These are phyloP conservation scores for Tiaroga cobitis DNA, from an alignment of 2,797 vertebrate species.

Conservation along the genomic window DNA sequence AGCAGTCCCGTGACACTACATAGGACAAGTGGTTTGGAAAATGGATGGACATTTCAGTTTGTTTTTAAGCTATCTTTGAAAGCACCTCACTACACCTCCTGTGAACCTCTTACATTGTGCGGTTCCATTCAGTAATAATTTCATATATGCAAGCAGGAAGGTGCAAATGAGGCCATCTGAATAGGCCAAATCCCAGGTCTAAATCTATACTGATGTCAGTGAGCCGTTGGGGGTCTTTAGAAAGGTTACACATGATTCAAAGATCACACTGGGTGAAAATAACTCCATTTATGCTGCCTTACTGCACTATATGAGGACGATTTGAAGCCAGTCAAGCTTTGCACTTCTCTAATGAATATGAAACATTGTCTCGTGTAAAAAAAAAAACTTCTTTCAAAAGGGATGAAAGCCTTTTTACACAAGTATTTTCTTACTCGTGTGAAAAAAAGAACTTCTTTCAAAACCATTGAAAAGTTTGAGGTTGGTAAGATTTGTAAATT, in stretches of 20 bases:
- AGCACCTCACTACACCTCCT: not conserved
- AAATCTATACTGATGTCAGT: constrained; percentile 36
- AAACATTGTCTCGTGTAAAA: not conserved
- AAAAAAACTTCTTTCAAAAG: too few relatives aligned
- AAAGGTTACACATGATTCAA: constrained; percentile 50
- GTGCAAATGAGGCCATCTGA: constrained; percentile 9
- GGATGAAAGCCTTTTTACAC: too few relatives aligned
- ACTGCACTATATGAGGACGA: constrained; percentile 14
- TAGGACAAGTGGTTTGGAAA: not conserved
- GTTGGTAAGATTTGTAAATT: too few relatives aligned
- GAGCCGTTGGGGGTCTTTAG: constrained; percentile 25
- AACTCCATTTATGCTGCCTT: constrained; percentile 20
- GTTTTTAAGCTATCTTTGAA: not conserved
- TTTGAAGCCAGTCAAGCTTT: constrained; percentile 37
- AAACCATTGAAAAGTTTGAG: too few relatives aligned
- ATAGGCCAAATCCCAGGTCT: constrained; percentile 32
- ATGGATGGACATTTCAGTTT: not conserved
- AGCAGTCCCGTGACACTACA: not conserved
- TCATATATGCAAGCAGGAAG: constrained; percentile 14
- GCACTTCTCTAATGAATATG: constrained; percentile 18
- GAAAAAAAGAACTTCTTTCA: too few relatives aligned
- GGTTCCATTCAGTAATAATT: constrained; percentile 14
- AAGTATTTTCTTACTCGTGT: not conserved
- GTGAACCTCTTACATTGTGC: not conserved
- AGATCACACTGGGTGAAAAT: constrained; percentile 44